phyloP scores from a whole-genome alignment of 2,113 vertebrate genomes.

The Lanius ludovicianus region DNA sequence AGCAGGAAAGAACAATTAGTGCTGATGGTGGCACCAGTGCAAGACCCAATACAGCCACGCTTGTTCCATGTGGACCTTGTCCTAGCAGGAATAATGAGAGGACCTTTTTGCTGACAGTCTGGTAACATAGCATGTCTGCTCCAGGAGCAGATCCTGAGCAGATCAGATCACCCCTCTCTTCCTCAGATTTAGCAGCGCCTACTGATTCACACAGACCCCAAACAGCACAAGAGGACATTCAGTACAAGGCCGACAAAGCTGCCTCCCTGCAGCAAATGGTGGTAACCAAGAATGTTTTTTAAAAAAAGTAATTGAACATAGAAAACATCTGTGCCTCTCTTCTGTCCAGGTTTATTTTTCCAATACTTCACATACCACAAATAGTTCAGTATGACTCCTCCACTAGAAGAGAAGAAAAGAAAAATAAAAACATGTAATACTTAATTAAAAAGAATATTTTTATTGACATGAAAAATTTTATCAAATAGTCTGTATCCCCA shows the following conservation, averaged over 20 bases:
- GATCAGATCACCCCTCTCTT: neutral
- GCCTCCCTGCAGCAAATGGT: neutral
- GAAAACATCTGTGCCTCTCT: constrained; percentile 64
- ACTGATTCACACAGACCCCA: neutral
- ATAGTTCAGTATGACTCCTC: constrained; percentile 57
- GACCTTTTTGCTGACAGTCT: neutral
- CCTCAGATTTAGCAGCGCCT: neutral
- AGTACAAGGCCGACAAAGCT: neutral
- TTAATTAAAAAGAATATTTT: constrained; percentile 61
- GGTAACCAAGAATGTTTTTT: neutral
- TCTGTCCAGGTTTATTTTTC: constrained; percentile 67
- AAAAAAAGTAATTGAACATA: constrained; percentile 3
- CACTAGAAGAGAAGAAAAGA: constrained; percentile 42
- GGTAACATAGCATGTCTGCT: neutral
- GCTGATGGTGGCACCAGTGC: neutral
- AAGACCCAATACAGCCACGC: neutral
- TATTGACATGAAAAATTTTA: constrained; percentile 41
- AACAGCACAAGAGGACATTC: neutral
- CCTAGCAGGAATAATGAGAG: neutral
- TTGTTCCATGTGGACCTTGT: neutral
- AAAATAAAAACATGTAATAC: constrained; percentile 51
- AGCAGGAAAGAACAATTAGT: neutral
- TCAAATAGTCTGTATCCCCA: neutral
- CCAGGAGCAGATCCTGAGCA: neutral
- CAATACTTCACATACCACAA: constrained; percentile 68